Percentiles rank a stretch among this genome's conserved stretches.
These are phyloP conservation scores for Willisornis vidua DNA, from an alignment of 2,113 vertebrate species.

Conservation along the genomic window DNA sequence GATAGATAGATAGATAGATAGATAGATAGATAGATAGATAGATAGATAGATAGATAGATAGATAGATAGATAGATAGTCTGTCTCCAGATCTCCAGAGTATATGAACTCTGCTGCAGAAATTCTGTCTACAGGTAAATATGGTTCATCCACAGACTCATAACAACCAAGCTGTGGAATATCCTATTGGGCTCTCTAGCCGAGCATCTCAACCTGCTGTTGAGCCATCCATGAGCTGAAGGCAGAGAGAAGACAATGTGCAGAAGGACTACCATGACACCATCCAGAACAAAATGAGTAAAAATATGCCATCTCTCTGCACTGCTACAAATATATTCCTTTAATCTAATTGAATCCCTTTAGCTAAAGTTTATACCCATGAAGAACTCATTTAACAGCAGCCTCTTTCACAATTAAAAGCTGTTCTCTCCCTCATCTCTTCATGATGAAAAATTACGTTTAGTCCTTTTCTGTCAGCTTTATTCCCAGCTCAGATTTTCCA, in stretches of 20 bases:
- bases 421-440: neutral
- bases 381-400: neutral
- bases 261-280: neutral
- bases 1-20: accelerated
- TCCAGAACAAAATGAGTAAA: neutral
- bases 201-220: neutral
- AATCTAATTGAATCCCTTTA: neutral
- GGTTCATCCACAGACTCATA: neutral
- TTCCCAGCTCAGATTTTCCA: neutral
- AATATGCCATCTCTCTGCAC: neutral
- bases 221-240: neutral
- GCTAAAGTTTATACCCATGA: neutral
- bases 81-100: neutral
- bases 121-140: too few relatives aligned
- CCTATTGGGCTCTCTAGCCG: neutral
- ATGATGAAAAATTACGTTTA: accelerated
- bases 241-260: neutral
- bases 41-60: too few relatives aligned
- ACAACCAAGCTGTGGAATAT: neutral
- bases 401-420: neutral
- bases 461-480: neutral
- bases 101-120: neutral
- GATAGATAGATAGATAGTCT: neutral
- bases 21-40: accelerated
- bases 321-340: neutral